Evolutionary conservation across 2,797 vertebrate genomes (phyloP), one percentile per base, ranked within the genome.

Genomic region (Sebastes diploproa): DNA sequence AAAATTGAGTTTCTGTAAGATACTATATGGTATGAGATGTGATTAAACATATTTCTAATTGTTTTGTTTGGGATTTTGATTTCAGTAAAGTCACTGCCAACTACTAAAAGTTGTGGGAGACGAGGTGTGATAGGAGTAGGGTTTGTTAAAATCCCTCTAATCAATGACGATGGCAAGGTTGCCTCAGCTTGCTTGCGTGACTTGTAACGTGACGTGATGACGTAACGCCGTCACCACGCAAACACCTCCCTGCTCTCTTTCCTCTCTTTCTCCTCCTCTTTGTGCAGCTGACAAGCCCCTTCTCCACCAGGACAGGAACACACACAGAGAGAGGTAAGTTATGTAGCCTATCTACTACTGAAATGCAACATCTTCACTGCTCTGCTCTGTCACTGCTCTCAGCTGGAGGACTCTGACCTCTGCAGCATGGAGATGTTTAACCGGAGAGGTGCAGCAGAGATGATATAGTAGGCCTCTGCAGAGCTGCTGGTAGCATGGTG

Each of bases 251-350:
- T 84, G 67, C 38, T 85, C 60, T 87, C 89, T 38, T 0, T 0
- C 36, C 36, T 38, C 36, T 38, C 36, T 38, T 38, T 38, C 36
- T 90, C 92, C 90, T 92, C 92, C 87, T 38, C 87, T 91, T 91
- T 92, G 90, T 92, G 84, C 90, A 13, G 87, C 82, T 86, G 82
- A 92, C 86, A 78, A 70, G 71, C 86, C 88, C 78, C 80, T 87
- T 87, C 82, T 88, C 87, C 67, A 75, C 56, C 87, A 74, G 87
- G 90, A 91, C 87, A 73, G 84, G 77, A 76, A 81, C 77, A 73
- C 77, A 58, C 77, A 54, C 46, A 50, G 46, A 38, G 36, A 38
- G 80, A 95, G 95, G 95, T 96, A 93, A 18, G 92, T 88, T 42
- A 6, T 25, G 3, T 7, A 46, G 42, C 42, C 42, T 46, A 3